Percentiles rank a stretch among this genome's conserved stretches.
Conservation (phyloP, 2,113 vertebrate species). For the Aix galericulata region DNA sequence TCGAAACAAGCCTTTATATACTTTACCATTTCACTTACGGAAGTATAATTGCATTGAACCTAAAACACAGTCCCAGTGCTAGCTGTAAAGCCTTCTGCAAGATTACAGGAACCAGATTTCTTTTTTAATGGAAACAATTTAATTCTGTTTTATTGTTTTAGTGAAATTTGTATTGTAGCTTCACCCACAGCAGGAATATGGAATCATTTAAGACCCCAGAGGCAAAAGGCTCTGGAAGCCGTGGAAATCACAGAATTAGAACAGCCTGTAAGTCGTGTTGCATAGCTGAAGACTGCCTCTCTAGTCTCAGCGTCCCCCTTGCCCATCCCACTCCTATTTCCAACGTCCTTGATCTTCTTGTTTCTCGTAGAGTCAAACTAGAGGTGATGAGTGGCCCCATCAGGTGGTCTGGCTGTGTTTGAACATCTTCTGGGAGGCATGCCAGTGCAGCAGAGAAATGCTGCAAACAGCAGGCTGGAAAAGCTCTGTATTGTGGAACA, state of each 20-base stretch:
- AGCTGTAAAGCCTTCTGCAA: neutral
- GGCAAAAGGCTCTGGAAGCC: neutral
- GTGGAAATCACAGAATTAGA: neutral
- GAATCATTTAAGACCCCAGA: neutral
- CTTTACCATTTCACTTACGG: neutral
- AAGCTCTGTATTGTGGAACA: neutral
- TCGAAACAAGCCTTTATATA: neutral
- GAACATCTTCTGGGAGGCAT: neutral
- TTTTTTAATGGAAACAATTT: neutral
- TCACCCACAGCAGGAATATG: neutral
- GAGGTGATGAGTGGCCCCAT: neutral
- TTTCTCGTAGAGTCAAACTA: neutral
- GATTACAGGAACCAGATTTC: neutral
- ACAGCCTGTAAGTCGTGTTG: neutral
- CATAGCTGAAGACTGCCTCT: neutral
- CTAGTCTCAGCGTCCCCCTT: neutral
- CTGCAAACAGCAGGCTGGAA: neutral
- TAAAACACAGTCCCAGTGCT: neutral
- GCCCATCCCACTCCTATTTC: neutral
- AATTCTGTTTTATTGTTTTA: neutral
- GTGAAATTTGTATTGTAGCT: neutral
- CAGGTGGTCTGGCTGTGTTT: neutral
- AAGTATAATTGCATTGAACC: neutral
- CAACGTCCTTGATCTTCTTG: neutral
- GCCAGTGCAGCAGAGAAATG: rapidly evolving